Conservation (phyloP, 1,140 invertebrate genomes). For the Achroia grisella region DNA sequence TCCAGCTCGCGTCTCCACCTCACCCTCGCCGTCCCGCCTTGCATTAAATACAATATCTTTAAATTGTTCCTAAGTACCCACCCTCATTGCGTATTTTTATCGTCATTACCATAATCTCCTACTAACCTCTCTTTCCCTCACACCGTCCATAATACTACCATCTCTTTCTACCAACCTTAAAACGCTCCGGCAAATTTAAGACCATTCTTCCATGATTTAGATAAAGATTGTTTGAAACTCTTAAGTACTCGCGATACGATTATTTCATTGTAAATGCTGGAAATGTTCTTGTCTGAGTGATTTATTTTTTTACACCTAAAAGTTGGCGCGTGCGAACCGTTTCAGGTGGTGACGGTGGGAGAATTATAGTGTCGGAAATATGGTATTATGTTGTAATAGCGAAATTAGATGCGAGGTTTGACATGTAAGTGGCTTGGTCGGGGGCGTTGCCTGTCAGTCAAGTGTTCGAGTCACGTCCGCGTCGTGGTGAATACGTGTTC, state of each 20-base stretch:
- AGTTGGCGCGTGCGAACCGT: too few species aligned
- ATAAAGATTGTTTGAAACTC: constrained; percentile 43
- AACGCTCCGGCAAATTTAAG: constrained; percentile 45
- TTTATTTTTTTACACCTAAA: constrained; percentile 3
- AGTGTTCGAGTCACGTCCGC: too few species aligned
- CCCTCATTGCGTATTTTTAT: constrained; percentile 64
- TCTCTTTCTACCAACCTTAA: constrained; percentile 40
- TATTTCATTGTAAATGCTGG: constrained; percentile 46
- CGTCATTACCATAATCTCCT: constrained; percentile 64
- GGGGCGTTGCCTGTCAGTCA: too few species aligned
- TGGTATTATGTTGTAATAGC: too few species aligned
- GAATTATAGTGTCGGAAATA: too few species aligned
- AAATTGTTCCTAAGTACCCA: constrained; percentile 67
- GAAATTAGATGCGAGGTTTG: too few species aligned
- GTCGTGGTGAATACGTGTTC: too few species aligned
- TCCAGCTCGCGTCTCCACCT: constrained; percentile 28
- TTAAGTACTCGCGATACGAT: constrained; percentile 42
- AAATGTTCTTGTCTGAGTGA: constrained; percentile 11
- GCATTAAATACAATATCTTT: constrained; percentile 71
- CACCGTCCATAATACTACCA: constrained; percentile 13
- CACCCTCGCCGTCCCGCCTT: constrained; percentile 30
- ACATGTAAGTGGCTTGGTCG: too few species aligned
- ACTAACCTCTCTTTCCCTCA: constrained; percentile 25
- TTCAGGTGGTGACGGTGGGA: too few species aligned
- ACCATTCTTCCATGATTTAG: constrained; percentile 54